Base-by-base conservation (phyloP, 2,113 vertebrate species). In the Paradisaea rubra region DNA sequence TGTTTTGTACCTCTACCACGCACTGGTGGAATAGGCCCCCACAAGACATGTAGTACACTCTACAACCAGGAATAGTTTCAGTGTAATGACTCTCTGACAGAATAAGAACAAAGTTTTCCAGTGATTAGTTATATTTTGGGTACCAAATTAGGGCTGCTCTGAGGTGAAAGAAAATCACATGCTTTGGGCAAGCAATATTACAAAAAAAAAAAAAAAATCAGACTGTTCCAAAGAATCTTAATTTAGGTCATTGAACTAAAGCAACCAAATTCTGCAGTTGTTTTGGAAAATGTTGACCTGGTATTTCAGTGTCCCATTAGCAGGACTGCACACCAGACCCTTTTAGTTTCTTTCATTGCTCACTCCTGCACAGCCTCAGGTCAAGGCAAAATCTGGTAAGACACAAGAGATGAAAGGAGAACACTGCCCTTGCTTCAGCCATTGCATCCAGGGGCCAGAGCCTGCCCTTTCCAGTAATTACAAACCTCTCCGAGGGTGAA, bases 91-190 rank as follows among this genome's bases (percentile, higher is more conserved):
- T 86, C 23, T 73, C 42, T 49, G 56, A 74, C 41, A 78, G 64
- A 94, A 73, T 70, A 93, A 84, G 89, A 93, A 76, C 71, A 63
- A 90, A 93, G 57, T 86, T 95, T 94, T 86, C 52, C 73, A 86
- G 79, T 84, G 60, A 93, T 91, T 81, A 86, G 71, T 81, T 95
- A 74, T 91, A 94, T 91, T 89, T 78, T 78, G 56, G 39, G 79
- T 95, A 79, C 72, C 72, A 81, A 91, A 89, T 84, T 91, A 91
- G 66, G 72, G 60, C 89, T 95, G 74, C 39, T 83, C 31, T 83
- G 71, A 92, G 87, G 86, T 88, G 83, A 86, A 53, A 91, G 52
- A 82, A 90, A 95, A 85, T 88, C 86, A 84, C 42, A 30, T 61
- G 79, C 23, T 84, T 86, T 81, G 35, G 42, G 69, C 39, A 16